Percentiles rank a stretch among this genome's conserved stretches.
phyloP scores from a whole-genome alignment of 1,140 invertebrate genomes.

The Meloidogyne exigua region DNA sequence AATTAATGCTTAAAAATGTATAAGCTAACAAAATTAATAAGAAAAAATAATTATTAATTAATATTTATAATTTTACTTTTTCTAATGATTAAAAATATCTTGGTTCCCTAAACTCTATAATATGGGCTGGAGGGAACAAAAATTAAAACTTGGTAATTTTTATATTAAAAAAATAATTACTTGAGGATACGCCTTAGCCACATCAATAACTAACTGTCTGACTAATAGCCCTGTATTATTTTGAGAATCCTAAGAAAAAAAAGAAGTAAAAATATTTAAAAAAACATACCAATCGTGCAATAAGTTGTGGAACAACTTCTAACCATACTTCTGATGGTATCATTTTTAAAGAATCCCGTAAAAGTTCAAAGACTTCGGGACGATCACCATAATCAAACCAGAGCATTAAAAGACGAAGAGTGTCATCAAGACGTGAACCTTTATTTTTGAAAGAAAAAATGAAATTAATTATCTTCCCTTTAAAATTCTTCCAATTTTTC shows the following conservation, averaged over 20 bases:
- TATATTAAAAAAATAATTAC: conserved; percentile 48
- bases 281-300: conserved; percentile 78
- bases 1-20: no score
- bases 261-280: not conserved
- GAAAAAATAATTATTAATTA: no score
- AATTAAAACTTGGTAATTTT: not conserved
- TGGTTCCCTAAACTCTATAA: not conserved
- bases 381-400: conserved; percentile 94
- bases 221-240: conserved; percentile 83
- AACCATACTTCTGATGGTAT: conserved; percentile 98
- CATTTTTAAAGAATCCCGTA: conserved; percentile 83
- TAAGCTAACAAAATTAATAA: no score
- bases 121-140: not conserved
- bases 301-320: conserved; percentile 97
- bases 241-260: conserved; percentile 75
- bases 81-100: no score
- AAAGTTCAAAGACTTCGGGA: conserved; percentile 85
- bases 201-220: conserved; percentile 86
- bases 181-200: conserved; percentile 76
- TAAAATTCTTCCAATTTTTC: no score
- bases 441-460: no score
- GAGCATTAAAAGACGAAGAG: conserved; percentile 82
- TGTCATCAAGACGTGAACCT: conserved; percentile 95
- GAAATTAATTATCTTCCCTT: no score
- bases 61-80: no score